phyloP scores from a whole-genome alignment of 2,113 vertebrate species.

The Asarcornis scutulata region DNA sequence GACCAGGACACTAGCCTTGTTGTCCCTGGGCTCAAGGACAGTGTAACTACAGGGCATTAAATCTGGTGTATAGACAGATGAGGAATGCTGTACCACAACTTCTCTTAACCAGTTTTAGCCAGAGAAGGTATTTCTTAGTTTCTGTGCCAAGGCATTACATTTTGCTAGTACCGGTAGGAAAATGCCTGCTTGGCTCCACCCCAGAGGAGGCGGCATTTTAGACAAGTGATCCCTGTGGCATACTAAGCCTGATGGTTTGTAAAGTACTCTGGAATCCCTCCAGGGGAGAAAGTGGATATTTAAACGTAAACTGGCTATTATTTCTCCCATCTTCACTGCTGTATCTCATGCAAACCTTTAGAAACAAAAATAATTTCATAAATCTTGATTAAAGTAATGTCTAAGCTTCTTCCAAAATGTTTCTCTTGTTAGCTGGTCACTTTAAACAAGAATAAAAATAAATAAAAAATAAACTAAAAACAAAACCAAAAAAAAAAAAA shows the following conservation, averaged over 20 bases:
- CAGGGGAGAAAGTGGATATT: not conserved
- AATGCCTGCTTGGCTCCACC: not conserved
- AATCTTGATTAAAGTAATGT: not conserved
- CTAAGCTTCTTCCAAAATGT: not conserved
- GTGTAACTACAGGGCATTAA: not conserved
- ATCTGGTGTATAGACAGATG: not conserved
- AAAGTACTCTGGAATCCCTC: not conserved
- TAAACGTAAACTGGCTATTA: not conserved
- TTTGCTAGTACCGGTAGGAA: not conserved
- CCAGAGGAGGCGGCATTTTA: not conserved
- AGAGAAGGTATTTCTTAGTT: not conserved
- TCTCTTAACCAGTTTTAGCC: not conserved
- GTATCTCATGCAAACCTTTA: not conserved
- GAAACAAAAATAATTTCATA: not conserved
- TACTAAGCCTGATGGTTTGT: not conserved
- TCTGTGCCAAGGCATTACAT: not conserved
- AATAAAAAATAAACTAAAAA: not conserved
- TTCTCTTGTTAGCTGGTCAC: slow-evolving; percentile 1
- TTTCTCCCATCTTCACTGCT: not conserved
- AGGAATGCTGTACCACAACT: not conserved
- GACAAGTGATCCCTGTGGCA: not conserved
- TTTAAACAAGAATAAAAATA: not conserved
- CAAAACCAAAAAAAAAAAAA: not conserved
- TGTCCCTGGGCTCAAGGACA: not conserved
- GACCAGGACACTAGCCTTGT: too few species aligned